phyloP scores from a whole-genome alignment of 2,113 vertebrate genomes.

The Colossoma macropomum region DNA sequence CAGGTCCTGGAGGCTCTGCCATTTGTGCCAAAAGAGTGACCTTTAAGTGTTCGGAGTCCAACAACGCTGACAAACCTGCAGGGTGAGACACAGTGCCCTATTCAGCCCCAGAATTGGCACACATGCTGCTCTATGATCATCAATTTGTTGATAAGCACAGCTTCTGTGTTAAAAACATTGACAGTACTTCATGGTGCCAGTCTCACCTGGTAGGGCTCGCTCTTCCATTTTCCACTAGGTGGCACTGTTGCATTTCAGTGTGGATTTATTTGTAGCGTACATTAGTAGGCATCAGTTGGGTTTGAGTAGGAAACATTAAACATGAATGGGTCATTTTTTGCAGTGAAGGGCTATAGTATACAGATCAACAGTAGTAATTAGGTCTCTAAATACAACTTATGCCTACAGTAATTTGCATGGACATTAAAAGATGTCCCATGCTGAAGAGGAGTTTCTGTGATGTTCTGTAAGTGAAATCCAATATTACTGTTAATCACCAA shows the following conservation, averaged over 20 bases:
- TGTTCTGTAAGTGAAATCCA: too few species aligned
- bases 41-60: constrained; percentile 79
- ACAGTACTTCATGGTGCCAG: too few species aligned
- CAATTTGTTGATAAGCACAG: neutral
- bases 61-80: constrained; percentile 71
- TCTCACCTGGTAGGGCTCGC: neutral
- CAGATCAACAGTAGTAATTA: too few species aligned
- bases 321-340: neutral
- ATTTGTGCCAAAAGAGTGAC: constrained; percentile 77
- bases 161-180: neutral
- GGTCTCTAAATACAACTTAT: too few species aligned
- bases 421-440: too few species aligned
- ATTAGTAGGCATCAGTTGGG: neutral
- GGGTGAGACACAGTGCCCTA: constrained; percentile 64
- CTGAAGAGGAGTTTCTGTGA: too few species aligned
- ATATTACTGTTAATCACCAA: too few species aligned
- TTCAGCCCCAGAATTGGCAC: neutral
- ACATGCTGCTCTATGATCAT: neutral
- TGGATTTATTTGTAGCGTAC: neutral
- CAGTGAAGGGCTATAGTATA: neutral
- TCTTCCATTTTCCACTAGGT: constrained; percentile 61
- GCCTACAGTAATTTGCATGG: too few species aligned
- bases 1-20: constrained; percentile 53
- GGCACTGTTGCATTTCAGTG: constrained; percentile 61
- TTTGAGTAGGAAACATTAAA: neutral